These are phyloP conservation scores for Drosophila melanica DNA, from an alignment of 1,140 invertebrate species.

Conservation along the genomic window DNA sequence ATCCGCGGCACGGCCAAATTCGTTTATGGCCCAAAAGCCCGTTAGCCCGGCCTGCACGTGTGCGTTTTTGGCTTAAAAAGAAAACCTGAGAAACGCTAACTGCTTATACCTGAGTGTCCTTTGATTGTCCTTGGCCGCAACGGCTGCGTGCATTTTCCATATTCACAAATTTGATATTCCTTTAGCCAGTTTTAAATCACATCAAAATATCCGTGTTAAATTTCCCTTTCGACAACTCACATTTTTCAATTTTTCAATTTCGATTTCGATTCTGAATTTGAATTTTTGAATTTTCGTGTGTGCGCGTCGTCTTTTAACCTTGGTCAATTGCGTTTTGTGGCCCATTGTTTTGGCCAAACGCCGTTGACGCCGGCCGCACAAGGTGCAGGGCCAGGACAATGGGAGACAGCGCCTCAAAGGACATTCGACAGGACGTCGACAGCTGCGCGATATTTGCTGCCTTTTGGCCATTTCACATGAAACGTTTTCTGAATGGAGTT, in stretches of 20 bases:
- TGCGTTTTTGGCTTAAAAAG: constrained; percentile 14
- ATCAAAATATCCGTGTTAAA: neutral
- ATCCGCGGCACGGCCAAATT: constrained; percentile 19
- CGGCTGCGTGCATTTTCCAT: constrained; percentile 15
- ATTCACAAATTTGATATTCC: neutral
- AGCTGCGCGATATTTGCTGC: constrained; percentile 14
- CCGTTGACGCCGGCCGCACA: constrained; percentile 29
- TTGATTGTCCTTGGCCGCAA: constrained; percentile 6
- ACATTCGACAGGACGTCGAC: constrained; percentile 2
- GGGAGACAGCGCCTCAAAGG: constrained; percentile 3
- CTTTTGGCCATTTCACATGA: constrained; percentile 18
- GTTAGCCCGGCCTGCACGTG: constrained; percentile 6
- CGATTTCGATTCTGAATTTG: neutral
- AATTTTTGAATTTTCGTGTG: too few relatives aligned
- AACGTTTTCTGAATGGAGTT: constrained; percentile 24
- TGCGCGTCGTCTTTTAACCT: constrained; percentile 5
- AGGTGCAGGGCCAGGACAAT: constrained; percentile 22
- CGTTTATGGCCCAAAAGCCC: constrained; percentile 11
- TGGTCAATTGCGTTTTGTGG: constrained; percentile 14
- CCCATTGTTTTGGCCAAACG: constrained; percentile 36
- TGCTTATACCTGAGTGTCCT: constrained; percentile 12
- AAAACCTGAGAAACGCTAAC: too few relatives aligned
- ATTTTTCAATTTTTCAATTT: neutral
- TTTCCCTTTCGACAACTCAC: neutral
- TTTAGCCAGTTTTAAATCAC: neutral